Conservation (phyloP, 2,797 vertebrate genomes). For the Megaceryle alcyon region DNA sequence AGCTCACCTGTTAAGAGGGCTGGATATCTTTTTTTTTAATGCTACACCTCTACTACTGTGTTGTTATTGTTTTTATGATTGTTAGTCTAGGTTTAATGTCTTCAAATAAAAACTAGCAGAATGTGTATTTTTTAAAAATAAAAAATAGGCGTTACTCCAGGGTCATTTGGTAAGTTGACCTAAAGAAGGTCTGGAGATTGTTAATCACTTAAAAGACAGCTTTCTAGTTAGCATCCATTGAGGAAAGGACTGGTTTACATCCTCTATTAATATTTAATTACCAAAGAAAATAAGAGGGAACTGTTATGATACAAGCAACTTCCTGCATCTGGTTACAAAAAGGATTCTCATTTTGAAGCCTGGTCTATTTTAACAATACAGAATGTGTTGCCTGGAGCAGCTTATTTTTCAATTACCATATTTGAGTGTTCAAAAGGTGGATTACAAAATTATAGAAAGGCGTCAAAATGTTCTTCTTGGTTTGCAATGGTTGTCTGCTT, state of each 20-base stretch:
- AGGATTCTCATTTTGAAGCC: not conserved
- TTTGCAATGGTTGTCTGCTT: not conserved
- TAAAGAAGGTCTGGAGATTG: not conserved
- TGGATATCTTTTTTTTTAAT: not conserved
- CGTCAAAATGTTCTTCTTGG: not conserved
- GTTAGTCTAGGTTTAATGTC: not conserved
- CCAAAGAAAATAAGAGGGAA: not conserved
- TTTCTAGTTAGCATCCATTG: slow-evolving; percentile 19
- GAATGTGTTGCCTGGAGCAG: not conserved
- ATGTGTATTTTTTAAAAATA: not conserved
- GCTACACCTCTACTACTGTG: not conserved
- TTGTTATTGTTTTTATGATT: not conserved
- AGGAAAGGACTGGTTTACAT: slow-evolving; percentile 40
- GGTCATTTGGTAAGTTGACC: not conserved
- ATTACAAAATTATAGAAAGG: not conserved
- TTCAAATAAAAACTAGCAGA: not conserved
- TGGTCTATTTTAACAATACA: not conserved
- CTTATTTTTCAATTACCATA: not conserved
- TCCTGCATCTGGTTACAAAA: slow-evolving; percentile 9
- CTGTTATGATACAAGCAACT: not conserved
- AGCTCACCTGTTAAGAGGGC: not conserved
- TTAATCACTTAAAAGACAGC: not conserved
- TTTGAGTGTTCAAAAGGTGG: not conserved
- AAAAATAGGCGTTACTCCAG: not conserved
- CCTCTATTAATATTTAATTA: slow-evolving; percentile 60